These are phyloP conservation scores for Parus major DNA, from an alignment of 2,113 vertebrate genomes.

Conservation along the genomic window DNA sequence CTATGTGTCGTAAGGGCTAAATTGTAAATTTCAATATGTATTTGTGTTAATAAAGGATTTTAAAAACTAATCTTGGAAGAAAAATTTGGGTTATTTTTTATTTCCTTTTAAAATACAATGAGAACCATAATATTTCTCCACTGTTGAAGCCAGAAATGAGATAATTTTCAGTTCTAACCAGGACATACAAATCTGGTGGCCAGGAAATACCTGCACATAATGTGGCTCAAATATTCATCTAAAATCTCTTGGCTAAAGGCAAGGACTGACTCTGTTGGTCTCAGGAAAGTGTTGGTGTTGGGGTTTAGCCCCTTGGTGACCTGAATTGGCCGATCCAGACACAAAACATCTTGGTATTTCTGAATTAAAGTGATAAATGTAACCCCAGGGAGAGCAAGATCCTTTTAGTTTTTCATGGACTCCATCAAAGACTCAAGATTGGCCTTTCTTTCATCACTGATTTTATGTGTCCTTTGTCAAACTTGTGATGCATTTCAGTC, in stretches of 20 bases:
- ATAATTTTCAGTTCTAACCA: fast-evolving
- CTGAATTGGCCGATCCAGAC: neutral
- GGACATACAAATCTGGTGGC: neutral
- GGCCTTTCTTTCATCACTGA: neutral
- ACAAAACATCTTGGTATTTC: neutral
- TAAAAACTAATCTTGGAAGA: neutral
- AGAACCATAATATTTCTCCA: neutral
- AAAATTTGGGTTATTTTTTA: neutral
- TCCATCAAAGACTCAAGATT: neutral
- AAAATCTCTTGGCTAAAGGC: neutral
- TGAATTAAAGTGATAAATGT: neutral
- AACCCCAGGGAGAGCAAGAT: neutral
- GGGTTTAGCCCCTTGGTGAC: neutral
- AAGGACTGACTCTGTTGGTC: neutral
- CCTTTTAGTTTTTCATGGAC: neutral
- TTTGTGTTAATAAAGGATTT: neutral
- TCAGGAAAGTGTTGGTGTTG: neutral
- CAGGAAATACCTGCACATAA: neutral
- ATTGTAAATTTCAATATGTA: neutral
- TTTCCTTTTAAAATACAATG: neutral
- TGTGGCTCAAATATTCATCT: neutral
- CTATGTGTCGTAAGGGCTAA: neutral
- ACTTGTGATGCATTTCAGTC: neutral
- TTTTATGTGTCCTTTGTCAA: neutral
- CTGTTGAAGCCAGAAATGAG: neutral